Evolutionary conservation across 2,113 vertebrate genomes (phyloP).

Genomic region (Trochalopteron elliotii): DNA sequence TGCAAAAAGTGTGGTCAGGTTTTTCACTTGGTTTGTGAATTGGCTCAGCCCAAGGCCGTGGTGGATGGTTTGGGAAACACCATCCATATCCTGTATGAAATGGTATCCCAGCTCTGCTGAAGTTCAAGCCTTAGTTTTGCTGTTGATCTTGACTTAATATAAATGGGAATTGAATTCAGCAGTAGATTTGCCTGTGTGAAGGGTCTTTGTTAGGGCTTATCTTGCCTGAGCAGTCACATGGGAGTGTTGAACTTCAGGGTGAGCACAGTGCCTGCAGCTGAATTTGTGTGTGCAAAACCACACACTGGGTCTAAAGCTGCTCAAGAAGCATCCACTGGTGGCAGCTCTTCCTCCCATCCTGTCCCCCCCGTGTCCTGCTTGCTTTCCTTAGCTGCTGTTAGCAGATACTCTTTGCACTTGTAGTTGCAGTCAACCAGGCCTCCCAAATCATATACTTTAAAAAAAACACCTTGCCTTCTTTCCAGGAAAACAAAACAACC

Average conservation of each 20-base stretch:
- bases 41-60: not conserved
- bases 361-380: not conserved
- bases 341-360: not conserved
- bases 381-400: rapidly evolving
- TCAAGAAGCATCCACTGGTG: not conserved
- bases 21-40: not conserved
- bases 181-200: not conserved
- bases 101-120: not conserved
- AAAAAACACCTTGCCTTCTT: not conserved
- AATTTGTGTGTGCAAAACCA: not conserved
- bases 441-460: not conserved
- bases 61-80: not conserved
- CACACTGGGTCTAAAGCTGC: not conserved
- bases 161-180: not conserved
- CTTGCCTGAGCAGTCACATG: not conserved
- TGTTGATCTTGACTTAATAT: not conserved
- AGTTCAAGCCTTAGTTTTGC: not conserved
- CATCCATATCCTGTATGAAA: not conserved
- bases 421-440: not conserved
- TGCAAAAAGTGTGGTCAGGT: not conserved
- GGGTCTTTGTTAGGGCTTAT: not conserved
- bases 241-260: not conserved
- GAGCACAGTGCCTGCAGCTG: not conserved
- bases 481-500: not conserved
- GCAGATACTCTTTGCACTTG: not conserved